Evolutionary conservation across 2,888 invertebrate genomes (phyloP), one percentile per base, ranked within the genome.

Genomic region (Proisotoma minuta): DNA sequence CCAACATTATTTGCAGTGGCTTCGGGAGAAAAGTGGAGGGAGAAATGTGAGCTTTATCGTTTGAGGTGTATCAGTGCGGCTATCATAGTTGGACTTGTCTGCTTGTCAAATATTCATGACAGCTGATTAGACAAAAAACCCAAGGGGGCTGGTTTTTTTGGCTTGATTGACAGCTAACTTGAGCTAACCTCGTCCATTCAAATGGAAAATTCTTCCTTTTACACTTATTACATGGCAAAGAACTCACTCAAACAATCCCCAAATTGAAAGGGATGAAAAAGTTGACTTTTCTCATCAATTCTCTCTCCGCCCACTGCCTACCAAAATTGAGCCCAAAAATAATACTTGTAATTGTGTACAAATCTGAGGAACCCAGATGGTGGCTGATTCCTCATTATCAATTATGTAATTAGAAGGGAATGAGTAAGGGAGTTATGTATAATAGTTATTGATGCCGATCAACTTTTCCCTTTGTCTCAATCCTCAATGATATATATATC

Each of bases 101-200:
- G 59, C 72, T 72, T 73, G 72, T 70, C 72, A 72, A 72, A 73
- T 68, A 69, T 63, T 71, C 72, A 56, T 72, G 73, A 73, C 73
- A 70, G 72, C 67, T 72, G 73, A 73, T 73, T 72, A 73, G 72
- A 71, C 70, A 70, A 71, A 72, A 73, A 72, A 68, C 73, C 72
- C 71, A 69, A 67, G 72, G 68, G 73, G 71, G 62, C 68, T 62
- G 56, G 29, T 57, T 62, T 66, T 59, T 62, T 52, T 57, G 54
- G 53, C 64, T 72, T 73, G 73, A 73, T 70, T 72, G 73, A 71
- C 73, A 70, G 70, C 63, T 70, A 72, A 70, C 71, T 69, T 72
- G 69, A 70, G 67, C 34, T 34, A 8, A 34, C 34, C 8, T n/a
- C n/a, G n/a, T n/a, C n/a, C n/a, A n/a, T n/a, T n/a, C n/a, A n/a